These are phyloP conservation scores for Drosophila merina DNA, from an alignment of 2,888 invertebrate genomes.

Conservation along the genomic window DNA sequence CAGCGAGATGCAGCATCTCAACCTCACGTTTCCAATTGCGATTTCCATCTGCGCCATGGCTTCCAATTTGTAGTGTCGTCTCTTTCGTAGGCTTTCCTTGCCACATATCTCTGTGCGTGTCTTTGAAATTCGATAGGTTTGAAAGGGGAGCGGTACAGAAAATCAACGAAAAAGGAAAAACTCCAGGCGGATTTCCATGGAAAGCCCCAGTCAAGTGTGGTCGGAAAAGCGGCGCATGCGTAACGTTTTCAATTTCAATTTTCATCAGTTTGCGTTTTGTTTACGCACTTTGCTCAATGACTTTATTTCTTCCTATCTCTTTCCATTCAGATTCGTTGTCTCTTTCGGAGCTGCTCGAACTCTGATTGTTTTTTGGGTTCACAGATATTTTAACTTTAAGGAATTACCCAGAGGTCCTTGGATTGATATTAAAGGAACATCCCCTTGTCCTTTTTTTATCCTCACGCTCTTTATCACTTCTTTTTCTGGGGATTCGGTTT, in stretches of 20 bases:
- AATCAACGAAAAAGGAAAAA: constrained; percentile 3
- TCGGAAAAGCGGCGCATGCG: constrained; percentile 65
- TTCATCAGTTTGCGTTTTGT: constrained; percentile 36
- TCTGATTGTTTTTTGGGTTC: too few relatives aligned
- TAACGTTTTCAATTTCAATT: constrained; percentile 78
- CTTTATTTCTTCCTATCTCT: background rate
- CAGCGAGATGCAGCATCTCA: constrained; percentile 22
- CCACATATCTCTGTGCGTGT: constrained; percentile 20
- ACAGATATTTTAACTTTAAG: constrained; percentile 6
- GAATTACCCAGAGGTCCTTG: constrained; percentile 20
- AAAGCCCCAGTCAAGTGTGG: constrained; percentile 17
- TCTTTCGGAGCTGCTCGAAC: background rate
- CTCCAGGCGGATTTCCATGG: constrained; percentile 25
- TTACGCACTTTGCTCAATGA: constrained; percentile 37
- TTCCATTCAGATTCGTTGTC: constrained; percentile 3
- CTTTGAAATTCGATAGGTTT: constrained; percentile 69
- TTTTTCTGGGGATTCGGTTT: constrained; percentile 21
- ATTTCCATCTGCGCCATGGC: constrained; percentile 49
- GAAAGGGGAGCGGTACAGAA: constrained; percentile 46
- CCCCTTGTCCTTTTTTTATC: constrained; percentile 4
- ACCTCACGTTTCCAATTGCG: constrained; percentile 70
- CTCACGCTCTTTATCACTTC: constrained; percentile 26
- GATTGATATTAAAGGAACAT: constrained; percentile 24
- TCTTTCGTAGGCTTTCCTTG: constrained; percentile 3
- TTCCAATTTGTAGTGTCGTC: constrained; percentile 20